Evolutionary conservation across 2,113 vertebrate genomes (phyloP).

Genomic region (Neodon shergylaensis): DNA sequence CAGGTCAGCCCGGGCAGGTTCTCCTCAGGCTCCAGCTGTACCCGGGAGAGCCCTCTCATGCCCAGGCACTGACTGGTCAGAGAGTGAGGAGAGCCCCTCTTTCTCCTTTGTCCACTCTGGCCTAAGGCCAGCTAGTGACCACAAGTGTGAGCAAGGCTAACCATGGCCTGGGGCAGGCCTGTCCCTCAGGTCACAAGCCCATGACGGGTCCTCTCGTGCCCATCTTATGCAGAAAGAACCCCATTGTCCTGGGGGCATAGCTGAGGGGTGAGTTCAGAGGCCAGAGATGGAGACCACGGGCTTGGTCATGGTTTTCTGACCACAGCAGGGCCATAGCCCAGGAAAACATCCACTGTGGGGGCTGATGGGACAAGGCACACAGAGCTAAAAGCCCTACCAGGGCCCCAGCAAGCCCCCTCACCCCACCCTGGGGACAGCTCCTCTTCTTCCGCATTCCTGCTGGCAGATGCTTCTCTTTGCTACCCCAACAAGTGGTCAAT

Average conservation of each 20-base stretch:
- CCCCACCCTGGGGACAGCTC: not conserved
- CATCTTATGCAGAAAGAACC: slow-evolving; percentile 75
- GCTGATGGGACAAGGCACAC: not conserved
- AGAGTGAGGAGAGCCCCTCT: not conserved
- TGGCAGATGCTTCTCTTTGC: slow-evolving; percentile 13
- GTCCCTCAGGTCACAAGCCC: slow-evolving; percentile 72
- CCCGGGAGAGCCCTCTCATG: fast-evolving
- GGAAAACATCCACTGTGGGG: not conserved
- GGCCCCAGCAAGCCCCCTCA: not conserved
- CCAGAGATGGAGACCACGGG: slow-evolving; percentile 45
- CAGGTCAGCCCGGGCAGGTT: not conserved
- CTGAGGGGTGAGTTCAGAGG: slow-evolving; percentile 83
- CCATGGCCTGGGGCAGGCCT: slow-evolving; percentile 53
- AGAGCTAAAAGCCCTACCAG: not conserved
- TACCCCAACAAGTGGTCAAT: not conserved
- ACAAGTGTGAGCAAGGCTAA: slow-evolving; percentile 48
- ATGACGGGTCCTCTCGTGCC: slow-evolving; percentile 67
- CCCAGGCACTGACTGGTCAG: not conserved
- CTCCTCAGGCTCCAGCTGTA: not conserved
- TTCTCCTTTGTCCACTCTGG: slow-evolving; percentile 45
- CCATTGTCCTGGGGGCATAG: slow-evolving; percentile 82
- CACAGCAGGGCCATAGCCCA: not conserved
- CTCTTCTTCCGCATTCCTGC: not conserved
- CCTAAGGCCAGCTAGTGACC: slow-evolving; percentile 59
- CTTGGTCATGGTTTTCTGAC: slow-evolving; percentile 39